Conservation (phyloP, 2,113 vertebrate genomes). For the Sisor rabdophorus region DNA sequence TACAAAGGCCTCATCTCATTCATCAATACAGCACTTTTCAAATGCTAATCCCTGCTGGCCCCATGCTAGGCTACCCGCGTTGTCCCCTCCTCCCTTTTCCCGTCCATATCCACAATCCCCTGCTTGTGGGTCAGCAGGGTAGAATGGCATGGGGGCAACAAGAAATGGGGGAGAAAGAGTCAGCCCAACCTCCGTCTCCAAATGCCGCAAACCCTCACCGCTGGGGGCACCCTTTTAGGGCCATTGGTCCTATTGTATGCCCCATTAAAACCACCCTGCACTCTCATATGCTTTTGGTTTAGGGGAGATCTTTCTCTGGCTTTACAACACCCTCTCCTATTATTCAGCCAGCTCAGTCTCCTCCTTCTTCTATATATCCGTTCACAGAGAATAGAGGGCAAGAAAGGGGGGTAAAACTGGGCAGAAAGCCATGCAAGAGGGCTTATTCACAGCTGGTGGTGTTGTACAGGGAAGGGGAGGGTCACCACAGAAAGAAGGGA, state of each 20-base stretch:
- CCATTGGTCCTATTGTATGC: conserved; percentile 40
- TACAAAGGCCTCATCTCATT: conserved; percentile 57
- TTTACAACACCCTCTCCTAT: conserved; percentile 48
- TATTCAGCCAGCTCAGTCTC: conserved; percentile 12
- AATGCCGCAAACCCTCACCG: conserved; percentile 52
- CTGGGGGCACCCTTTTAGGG: conserved; percentile 56
- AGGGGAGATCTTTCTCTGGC: conserved; percentile 62
- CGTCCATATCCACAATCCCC: conserved; percentile 39
- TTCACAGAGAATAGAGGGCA: conserved; percentile 35
- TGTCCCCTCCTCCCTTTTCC: conserved; percentile 56
- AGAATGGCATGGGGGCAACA: conserved; percentile 62
- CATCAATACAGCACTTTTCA: conserved; percentile 68
- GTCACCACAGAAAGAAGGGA: conserved; percentile 34
- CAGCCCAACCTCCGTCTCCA: conserved; percentile 31
- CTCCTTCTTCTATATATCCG: conserved; percentile 31
- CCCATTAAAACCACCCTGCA: conserved; percentile 54
- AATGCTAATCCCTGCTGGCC: conserved; percentile 66
- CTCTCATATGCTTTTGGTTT: conserved; percentile 52
- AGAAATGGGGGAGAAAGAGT: conserved; percentile 32
- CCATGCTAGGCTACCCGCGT: conserved; percentile 56
- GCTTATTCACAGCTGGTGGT: conserved; percentile 42
- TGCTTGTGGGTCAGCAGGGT: conserved; percentile 59
- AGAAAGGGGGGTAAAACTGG: conserved; percentile 12
- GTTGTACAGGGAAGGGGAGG: conserved; percentile 53
- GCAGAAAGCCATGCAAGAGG: conserved; percentile 43